Percentiles rank a stretch among this genome's conserved stretches.
These are phyloP conservation scores for Myrmecobius fasciatus DNA, from an alignment of 2,113 vertebrate genomes.

Conservation along the genomic window DNA sequence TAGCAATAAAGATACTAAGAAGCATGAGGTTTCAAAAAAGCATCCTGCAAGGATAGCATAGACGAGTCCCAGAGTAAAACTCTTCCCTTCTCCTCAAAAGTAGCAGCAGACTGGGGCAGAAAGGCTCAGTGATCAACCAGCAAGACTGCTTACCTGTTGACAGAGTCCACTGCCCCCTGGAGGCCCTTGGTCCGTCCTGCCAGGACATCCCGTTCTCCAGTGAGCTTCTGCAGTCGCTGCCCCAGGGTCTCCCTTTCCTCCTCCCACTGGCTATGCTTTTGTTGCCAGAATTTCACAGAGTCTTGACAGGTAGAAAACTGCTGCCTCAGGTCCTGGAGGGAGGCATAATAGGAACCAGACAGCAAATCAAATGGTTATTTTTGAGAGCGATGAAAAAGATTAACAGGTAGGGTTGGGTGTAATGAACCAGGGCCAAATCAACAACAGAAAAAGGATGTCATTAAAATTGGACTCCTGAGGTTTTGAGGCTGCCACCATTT, in stretches of 20 bases:
- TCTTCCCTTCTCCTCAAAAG: background rate
- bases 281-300: constrained; percentile 73
- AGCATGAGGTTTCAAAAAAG: background rate
- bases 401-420: background rate
- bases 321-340: constrained; percentile 79
- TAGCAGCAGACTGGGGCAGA: background rate
- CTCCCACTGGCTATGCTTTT: constrained; percentile 83
- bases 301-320: constrained; percentile 81
- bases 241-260: constrained; percentile 84
- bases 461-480: background rate
- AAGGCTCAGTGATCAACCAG: fast-evolving
- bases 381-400: background rate
- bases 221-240: constrained; percentile 83
- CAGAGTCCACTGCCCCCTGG: constrained; percentile 79
- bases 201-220: constrained; percentile 72
- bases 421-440: background rate
- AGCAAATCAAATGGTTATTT: background rate
- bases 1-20: constrained; percentile 9
- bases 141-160: constrained; percentile 74
- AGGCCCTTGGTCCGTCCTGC: constrained; percentile 76
- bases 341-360: constrained; percentile 7
- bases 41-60: background rate
- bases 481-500: background rate
- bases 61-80: background rate
- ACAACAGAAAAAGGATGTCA: background rate